Evolutionary conservation across 2,888 invertebrate genomes (phyloP).

Genomic region (Drosophila ezoana): DNA sequence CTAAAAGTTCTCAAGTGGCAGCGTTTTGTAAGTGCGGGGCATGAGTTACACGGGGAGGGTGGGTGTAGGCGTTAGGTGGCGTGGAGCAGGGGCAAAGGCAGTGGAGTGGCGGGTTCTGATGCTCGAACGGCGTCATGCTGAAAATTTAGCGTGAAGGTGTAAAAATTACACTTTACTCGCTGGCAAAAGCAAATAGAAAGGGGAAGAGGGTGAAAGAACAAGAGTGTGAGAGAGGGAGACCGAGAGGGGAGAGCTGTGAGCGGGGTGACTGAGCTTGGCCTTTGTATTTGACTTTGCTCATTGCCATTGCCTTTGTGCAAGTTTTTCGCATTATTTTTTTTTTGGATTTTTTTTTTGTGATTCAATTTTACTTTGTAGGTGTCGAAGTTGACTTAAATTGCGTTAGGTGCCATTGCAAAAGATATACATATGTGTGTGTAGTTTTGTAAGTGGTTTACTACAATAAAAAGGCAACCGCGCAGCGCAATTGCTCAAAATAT

Average conservation of each 20-base stretch:
- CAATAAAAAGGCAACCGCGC: constrained; percentile 10
- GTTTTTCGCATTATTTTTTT: constrained; percentile 39
- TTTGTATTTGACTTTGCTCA: constrained; percentile 46
- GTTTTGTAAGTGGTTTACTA: neutral
- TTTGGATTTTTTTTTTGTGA: constrained; percentile 49
- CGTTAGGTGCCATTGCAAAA: constrained; percentile 37
- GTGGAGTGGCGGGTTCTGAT: neutral
- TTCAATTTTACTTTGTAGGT: constrained; percentile 61
- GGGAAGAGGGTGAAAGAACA: neutral
- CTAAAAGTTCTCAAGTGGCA: constrained; percentile 78
- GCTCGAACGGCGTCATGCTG: constrained; percentile 14
- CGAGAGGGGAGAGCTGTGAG: neutral
- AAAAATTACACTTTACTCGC: constrained; percentile 72
- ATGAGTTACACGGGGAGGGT: neutral
- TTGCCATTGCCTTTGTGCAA: constrained; percentile 26
- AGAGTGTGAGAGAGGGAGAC: neutral
- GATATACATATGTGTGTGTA: neutral
- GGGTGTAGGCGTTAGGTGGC: neutral
- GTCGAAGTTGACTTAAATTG: constrained; percentile 53
- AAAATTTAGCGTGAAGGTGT: constrained; percentile 73
- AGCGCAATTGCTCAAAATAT: constrained; percentile 6
- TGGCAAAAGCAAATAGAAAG: constrained; percentile 66
- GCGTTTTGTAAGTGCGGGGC: constrained; percentile 43
- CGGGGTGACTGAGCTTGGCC: constrained; percentile 1
- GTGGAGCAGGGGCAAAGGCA: neutral